Percentiles rank a stretch among this genome's conserved stretches.
phyloP scores from a whole-genome alignment of 2,113 vertebrate species.

The Spizaetus ornatus region DNA sequence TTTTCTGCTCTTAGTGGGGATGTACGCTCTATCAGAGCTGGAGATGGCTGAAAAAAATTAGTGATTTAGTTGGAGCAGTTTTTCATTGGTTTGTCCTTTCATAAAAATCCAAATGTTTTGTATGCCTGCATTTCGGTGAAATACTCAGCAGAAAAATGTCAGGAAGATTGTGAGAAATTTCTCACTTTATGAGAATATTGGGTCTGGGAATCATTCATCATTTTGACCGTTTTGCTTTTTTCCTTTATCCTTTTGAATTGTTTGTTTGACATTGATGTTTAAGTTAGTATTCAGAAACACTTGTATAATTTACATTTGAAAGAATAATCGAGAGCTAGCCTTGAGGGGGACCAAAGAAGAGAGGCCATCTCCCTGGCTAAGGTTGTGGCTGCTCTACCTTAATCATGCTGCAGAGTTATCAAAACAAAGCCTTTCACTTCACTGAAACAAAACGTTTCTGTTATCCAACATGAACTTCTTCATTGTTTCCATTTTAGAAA shows the following conservation, averaged over 20 bases:
- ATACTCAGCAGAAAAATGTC: neutral
- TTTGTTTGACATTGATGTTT: neutral
- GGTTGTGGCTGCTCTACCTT: neutral
- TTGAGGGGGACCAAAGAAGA: neutral
- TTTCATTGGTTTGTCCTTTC: neutral
- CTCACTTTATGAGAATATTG: neutral
- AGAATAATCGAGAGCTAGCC: neutral
- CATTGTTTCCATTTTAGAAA: neutral
- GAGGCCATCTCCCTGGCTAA: neutral
- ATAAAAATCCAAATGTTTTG: neutral
- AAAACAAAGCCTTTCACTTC: neutral
- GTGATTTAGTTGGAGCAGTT: neutral
- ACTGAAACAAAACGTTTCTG: neutral
- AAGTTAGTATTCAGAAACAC: neutral
- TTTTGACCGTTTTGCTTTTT: neutral
- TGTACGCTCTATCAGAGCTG: neutral
- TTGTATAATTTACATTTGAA: neutral
- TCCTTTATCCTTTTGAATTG: neutral
- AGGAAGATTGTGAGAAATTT: neutral
- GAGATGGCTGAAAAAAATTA: neutral
- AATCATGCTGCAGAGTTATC: fast-evolving
- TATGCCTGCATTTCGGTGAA: neutral
- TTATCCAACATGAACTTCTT: neutral
- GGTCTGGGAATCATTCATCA: neutral
- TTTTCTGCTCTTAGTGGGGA: neutral